Conservation (phyloP, 2,888 invertebrate species). For the Heliconius cydno region DNA sequence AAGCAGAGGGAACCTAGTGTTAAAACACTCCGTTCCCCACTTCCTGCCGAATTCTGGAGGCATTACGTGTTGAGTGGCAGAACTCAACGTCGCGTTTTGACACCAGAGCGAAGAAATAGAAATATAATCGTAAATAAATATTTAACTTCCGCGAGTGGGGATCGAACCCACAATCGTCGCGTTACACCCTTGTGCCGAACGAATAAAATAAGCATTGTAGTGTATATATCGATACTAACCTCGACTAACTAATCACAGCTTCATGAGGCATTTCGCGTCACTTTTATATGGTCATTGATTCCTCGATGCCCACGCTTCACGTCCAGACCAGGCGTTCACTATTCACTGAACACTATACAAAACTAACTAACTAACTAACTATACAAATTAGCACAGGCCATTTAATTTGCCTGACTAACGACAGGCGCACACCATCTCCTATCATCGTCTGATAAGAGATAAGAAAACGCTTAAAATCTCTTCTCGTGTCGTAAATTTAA, state of each 20-base stretch:
- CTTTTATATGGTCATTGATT: conserved; percentile 57
- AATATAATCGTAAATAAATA: too few relatives aligned
- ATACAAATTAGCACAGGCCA: background rate
- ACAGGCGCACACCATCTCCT: conserved; percentile 59
- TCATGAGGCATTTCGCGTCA: conserved; percentile 55
- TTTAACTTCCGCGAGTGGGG: too few relatives aligned
- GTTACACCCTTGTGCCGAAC: background rate
- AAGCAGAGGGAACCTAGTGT: too few relatives aligned
- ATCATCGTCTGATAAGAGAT: conserved; percentile 80
- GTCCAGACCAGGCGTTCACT: conserved; percentile 21
- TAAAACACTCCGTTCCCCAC: too few relatives aligned
- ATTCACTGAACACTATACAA: conserved; percentile 19
- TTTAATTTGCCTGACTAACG: conserved; percentile 46
- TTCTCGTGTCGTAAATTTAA: conserved; percentile 78
- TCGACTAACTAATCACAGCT: conserved; percentile 56
- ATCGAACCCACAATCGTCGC: too few relatives aligned
- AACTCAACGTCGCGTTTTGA: too few relatives aligned
- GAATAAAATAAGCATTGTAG: background rate
- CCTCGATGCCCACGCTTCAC: conserved; percentile 42
- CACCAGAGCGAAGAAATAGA: too few relatives aligned
- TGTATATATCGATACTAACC: conserved; percentile 54
- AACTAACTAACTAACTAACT: background rate
- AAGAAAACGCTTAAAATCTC: conserved; percentile 74
- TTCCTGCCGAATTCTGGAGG: too few relatives aligned
- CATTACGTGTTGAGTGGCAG: too few relatives aligned